Evolutionary conservation across 1,140 invertebrate genomes (phyloP).

Genomic region (Colletes gigas): DNA sequence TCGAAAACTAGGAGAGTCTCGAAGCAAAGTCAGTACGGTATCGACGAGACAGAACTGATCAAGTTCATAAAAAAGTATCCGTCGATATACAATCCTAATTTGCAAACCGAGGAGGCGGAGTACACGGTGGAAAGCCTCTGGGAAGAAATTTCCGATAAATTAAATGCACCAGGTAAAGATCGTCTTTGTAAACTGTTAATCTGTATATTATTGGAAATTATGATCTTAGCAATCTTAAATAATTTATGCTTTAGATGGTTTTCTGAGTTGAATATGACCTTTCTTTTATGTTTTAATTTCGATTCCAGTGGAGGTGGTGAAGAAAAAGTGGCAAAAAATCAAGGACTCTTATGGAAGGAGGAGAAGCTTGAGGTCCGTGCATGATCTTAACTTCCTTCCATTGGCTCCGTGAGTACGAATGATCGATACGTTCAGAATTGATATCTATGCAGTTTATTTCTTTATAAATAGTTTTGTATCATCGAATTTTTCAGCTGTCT

Average conservation of each 20-base stretch:
- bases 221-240: too few relatives aligned
- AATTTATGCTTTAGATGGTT: too few relatives aligned
- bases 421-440: too few relatives aligned
- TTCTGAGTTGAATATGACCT: background rate
- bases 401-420: background rate
- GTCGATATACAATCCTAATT: slow-evolving; percentile 31
- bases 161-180: slow-evolving; percentile 13
- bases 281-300: too few relatives aligned
- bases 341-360: slow-evolving; percentile 24
- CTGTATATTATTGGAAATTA: too few relatives aligned
- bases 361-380: background rate
- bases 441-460: too few relatives aligned
- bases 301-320: slow-evolving; percentile 30
- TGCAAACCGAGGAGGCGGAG: background rate
- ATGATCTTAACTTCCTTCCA: slow-evolving; percentile 4
- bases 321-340: slow-evolving; percentile 42
- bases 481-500: too few relatives aligned
- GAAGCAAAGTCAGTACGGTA: background rate
- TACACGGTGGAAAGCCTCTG: background rate
- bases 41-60: slow-evolving; percentile 40
- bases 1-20: background rate
- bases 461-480: too few relatives aligned
- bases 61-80: slow-evolving; percentile 40
- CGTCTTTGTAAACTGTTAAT: background rate
- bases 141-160: slow-evolving; percentile 31